These are phyloP conservation scores for Desmophyllum pertusum DNA, from an alignment of 92 coral and sea anemone species.

Conservation along the genomic window DNA sequence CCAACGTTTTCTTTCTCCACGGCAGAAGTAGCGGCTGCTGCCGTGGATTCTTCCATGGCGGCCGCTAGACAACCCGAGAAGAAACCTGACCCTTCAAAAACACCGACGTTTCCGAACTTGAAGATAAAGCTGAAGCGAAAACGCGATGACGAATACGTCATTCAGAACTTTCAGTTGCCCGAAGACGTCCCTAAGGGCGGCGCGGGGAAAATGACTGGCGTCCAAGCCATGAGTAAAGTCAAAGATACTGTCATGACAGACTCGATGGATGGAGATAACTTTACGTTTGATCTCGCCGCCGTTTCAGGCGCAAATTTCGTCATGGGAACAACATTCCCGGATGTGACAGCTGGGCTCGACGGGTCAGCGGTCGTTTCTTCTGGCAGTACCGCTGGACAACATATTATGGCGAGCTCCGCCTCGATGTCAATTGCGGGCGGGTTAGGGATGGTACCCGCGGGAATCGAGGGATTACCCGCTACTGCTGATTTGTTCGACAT, in stretches of 20 bases:
- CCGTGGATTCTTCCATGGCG: constrained; percentile 31
- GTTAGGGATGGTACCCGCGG: constrained; percentile 51
- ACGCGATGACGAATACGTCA: constrained; percentile 91
- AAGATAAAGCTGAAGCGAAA: constrained; percentile 86
- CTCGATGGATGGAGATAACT: constrained; percentile 42
- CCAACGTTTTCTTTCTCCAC: constrained; percentile 69
- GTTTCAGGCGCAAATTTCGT: constrained; percentile 45
- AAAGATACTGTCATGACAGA: not conserved
- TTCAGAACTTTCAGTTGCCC: constrained; percentile 80
- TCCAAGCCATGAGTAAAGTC: not conserved
- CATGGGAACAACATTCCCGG: constrained; percentile 52
- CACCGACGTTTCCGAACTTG: constrained; percentile 72
- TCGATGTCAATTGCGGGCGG: constrained; percentile 53
- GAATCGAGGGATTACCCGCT: constrained; percentile 53
- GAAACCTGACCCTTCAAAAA: constrained; percentile 81
- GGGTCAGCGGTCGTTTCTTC: constrained; percentile 35
- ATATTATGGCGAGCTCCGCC: constrained; percentile 43
- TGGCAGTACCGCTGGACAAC: constrained; percentile 28
- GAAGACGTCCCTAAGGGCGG: constrained; percentile 52
- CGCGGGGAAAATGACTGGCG: constrained; percentile 22
- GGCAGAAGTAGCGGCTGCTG: constrained; percentile 59
- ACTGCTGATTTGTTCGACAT: constrained; percentile 63
- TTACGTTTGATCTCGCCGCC: constrained; percentile 44
- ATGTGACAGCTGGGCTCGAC: constrained; percentile 47
- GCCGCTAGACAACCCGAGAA: constrained; percentile 61